A percentile compares a stretch with the other conserved stretches of the same genome.
Conservation (phyloP, 2,888 invertebrate species). For the Lycophotia porphyrea region DNA sequence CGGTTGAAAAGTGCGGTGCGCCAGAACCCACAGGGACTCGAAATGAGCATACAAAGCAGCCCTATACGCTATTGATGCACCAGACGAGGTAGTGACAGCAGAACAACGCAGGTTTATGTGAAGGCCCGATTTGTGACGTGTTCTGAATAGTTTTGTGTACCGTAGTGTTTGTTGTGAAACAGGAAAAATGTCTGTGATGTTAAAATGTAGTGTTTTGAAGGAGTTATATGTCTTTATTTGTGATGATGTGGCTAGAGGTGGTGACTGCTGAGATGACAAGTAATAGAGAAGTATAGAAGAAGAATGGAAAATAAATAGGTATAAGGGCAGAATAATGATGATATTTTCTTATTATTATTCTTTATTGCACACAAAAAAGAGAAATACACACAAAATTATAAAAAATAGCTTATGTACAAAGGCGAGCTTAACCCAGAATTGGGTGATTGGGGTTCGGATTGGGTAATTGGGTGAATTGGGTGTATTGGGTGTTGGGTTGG, state of each 20-base stretch:
- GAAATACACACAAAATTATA: too few relatives aligned
- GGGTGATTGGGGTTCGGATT: too few relatives aligned
- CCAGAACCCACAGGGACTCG: slow-evolving; percentile 70
- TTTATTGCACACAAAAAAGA: too few relatives aligned
- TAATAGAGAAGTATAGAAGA: not conserved
- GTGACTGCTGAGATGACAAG: not conserved
- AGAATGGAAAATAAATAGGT: too few relatives aligned
- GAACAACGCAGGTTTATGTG: slow-evolving; percentile 32
- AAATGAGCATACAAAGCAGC: slow-evolving; percentile 77
- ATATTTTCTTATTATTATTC: too few relatives aligned
- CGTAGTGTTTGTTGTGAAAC: not conserved
- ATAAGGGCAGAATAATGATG: not conserved
- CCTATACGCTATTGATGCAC: slow-evolving; percentile 73
- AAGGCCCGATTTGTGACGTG: slow-evolving; percentile 26
- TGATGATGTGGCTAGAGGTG: not conserved
- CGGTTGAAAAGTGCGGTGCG: slow-evolving; percentile 72
- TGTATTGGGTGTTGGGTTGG: too few relatives aligned
- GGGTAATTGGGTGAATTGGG: too few relatives aligned
- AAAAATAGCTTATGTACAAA: too few relatives aligned
- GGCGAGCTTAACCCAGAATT: too few relatives aligned
- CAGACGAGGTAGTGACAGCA: slow-evolving; percentile 66
- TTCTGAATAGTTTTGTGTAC: slow-evolving; percentile 22
- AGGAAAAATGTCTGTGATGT: not conserved
- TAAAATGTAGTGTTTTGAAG: not conserved
- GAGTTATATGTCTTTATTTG: not conserved